Evolutionary conservation across 2,113 vertebrate species (phyloP), one percentile per base, ranked within the genome.

Genomic region (Peromyscus maniculatus): DNA sequence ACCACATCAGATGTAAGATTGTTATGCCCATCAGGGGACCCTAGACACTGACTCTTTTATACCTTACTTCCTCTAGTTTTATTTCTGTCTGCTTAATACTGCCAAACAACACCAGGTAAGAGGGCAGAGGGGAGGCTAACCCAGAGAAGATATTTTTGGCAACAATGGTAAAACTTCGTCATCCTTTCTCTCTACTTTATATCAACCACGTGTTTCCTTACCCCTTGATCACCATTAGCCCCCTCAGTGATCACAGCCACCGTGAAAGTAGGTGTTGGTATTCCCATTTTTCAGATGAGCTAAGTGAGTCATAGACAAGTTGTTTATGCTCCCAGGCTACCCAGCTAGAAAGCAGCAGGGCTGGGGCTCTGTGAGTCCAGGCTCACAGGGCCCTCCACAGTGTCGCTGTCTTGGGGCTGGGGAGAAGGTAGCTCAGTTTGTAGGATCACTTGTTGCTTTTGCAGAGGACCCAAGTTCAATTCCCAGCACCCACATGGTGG

Each of bases 201-300:
- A 17, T 15, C 80, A 94, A 24, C 33, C 5, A 0, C 77, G 22
- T 11, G 7, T n/a, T 72, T 36, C 80, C 33, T 55, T 39, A 17
- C 59, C 87, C 87, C 33, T 80, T 90, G 33, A 3, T 11, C 11
- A 3, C 8, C 43, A 13, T 7, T 72, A 69, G 10, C 49, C 19
- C 64, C 5, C 43, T 69, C 87, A 79, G 57, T 57, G 15, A 19
- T 74, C 87, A 8, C 36, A 79, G 97, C 89, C 62, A 66, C 1
- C 49, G 1, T 15, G 62, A 83, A 79, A 57, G 31, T 2, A 7
- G 28, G 5, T 83, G 43, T 15, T 39, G 9, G 7, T 57, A 52
- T 36, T 75, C 88, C 74, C 69, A 64, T 89, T 78, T 91, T 46
- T 84, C n/a, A 89, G 43, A 84, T 31, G 87, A 93, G 11, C 62